Evolutionary conservation across 2,888 invertebrate species (phyloP), one percentile per base, ranked within the genome.

Genomic region (Aplocera efformata): DNA sequence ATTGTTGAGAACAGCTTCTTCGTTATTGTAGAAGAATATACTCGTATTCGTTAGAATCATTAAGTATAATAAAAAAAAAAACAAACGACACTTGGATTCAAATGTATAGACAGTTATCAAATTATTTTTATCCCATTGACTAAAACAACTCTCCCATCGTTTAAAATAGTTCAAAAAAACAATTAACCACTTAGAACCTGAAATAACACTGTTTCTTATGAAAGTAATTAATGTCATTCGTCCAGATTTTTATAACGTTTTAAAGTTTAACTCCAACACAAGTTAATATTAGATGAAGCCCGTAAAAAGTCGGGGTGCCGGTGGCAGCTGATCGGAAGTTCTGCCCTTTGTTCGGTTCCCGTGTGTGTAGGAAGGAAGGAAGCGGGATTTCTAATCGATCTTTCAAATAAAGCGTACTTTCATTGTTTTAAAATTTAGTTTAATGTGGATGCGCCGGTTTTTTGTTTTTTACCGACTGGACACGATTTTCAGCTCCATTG

Each of bases 271-370:
- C 63, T 66, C 56, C 51, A 54, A 61, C 59, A 55, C 56, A 70
- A 68, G 70, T 79, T 77, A 79, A 79, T 78, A 73, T 78, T 79
- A 79, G 79, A 78, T 68, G 84, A 86, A 85, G 82, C 84, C 85
- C 69, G 67, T 74, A 75, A 82, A 79, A 75, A 64, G 63, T 66
- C 67, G 72, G 81, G 82, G 81, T 67, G 79, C 70, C 66, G 13
- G 60, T 57, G 79, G 76, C 89, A 89, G 89, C 88, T 89, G 89
- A 88, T 88, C 83, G 86, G 88, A 89, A 88, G 85, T 88, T 72
- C 74, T 77, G 82, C 73, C 84, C 80, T 86, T 86, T 88, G 84
- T 86, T 81, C 74, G 51, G 64, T 67, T 67, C 78, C 81, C 76
- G 64, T 71, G 75, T 63, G 74, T 75, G 76, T 70, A 69, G 74